Base-by-base conservation (phyloP, 2,113 vertebrate species). In the Ptyas mucosa region DNA sequence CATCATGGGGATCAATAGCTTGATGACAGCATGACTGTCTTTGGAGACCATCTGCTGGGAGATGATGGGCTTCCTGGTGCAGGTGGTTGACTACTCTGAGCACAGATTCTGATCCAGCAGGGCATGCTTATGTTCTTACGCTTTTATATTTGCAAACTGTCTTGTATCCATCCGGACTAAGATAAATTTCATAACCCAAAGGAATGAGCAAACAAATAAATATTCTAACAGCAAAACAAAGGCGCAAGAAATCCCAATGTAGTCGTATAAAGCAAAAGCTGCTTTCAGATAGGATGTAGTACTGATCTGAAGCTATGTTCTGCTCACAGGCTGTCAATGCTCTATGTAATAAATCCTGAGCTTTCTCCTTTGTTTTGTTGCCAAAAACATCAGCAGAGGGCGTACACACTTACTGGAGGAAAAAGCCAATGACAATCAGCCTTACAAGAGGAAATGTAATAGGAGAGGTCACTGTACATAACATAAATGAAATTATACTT, bases 361-460 rank as follows among this genome's bases (percentile, higher is more conserved):
- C 64, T 89, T 88, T 57, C 51, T 81, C 24, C 24, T 29, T 61
- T 64, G 88, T 58, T 90, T 43, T 69, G 18, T 55, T 89, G 81
- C 75, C 8, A 49, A 43, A 75, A 87, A 20, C n/a, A 54, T 51
- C 91, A 92, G 93, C 88, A 94, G 93, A 87, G 88, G 88, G 81
- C 93, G 85, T 34, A 87, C 39, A 89, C 57, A 91, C 49, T 46
- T 90, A 91, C 55, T 92, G 24, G 55, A 92, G 91, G 53, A 55
- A 94, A 86, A 58, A 51, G 54, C 55, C 87, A n/a, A 11, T 52
- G 54, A 46, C 52, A 52, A 24, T 81, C 64, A 29, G 11, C 3
- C 57, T 85, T n/a, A 57, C 49, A 69, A 53, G 0, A 61, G n/a
- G 55, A 92, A 10, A 43, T 49, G 14, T 86, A 89, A 91, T 49